These are phyloP conservation scores for Anguilla marmorata DNA, from an alignment of 2,797 vertebrate species.

Conservation along the genomic window DNA sequence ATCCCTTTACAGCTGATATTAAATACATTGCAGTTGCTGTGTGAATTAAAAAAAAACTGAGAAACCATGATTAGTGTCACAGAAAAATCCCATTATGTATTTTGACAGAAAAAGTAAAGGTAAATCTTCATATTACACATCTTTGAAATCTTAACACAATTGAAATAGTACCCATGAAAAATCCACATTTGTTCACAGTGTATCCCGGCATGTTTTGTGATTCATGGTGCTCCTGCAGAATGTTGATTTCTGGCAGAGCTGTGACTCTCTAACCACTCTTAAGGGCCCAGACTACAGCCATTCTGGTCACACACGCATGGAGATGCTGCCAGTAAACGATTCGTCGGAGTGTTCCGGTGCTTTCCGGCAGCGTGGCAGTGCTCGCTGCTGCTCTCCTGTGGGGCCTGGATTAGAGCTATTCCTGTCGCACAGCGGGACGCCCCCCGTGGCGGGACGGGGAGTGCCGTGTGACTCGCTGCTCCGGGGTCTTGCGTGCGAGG, in stretches of 20 bases:
- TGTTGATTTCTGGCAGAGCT: background rate
- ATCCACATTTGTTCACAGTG: background rate
- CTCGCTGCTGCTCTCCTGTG: background rate
- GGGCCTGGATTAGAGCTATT: slow-evolving; percentile 9
- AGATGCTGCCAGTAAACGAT: background rate
- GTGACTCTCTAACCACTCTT: background rate
- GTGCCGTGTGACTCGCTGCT: background rate
- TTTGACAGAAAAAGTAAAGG: too few relatives aligned
- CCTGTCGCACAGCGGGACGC: background rate
- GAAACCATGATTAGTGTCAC: too few relatives aligned
- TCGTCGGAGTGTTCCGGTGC: background rate
- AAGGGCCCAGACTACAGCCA: background rate
- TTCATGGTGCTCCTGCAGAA: background rate
- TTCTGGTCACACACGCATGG: background rate
- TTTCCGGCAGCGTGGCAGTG: background rate
- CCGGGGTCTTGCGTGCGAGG: slow-evolving; percentile 5
- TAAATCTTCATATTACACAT: background rate
- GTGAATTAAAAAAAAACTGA: background rate
- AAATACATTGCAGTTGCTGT: background rate
- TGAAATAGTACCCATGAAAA: background rate
- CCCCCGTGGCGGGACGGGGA: background rate
- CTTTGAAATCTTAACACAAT: background rate
- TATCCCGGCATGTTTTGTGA: background rate
- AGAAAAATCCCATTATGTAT: too few relatives aligned
- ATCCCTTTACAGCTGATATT: background rate